A percentile compares a stretch with the other conserved stretches of the same genome.
phyloP scores from a whole-genome alignment of 2,797 vertebrate species.

The Scomberomorus guttatus region DNA sequence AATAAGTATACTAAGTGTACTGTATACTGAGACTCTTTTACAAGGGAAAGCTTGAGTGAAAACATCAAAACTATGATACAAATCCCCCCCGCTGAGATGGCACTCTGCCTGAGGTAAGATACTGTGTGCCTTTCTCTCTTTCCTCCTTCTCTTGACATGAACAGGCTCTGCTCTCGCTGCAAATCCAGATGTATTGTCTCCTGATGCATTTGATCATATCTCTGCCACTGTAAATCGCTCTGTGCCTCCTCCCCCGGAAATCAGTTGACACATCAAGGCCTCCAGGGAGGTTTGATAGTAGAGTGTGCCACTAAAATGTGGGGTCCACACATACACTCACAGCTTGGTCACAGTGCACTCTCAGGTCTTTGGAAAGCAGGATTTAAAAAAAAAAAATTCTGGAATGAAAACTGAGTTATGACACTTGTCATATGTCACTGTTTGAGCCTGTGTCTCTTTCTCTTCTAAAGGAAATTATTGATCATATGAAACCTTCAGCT shows the following conservation, averaged over 20 bases:
- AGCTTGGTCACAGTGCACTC: background rate
- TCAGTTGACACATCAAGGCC: constrained; percentile 62
- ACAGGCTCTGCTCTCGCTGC: constrained; percentile 44
- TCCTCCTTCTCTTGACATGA: constrained; percentile 41
- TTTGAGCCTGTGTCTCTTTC: too few relatives aligned
- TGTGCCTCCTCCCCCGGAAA: constrained; percentile 40
- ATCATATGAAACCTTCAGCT: too few relatives aligned
- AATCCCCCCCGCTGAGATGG: constrained; percentile 58
- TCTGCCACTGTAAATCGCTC: constrained; percentile 53
- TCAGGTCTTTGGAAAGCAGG: background rate
- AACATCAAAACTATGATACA: constrained; percentile 47
- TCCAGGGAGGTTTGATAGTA: constrained; percentile 30
- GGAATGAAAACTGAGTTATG: constrained; percentile 16
- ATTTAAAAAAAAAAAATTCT: background rate
- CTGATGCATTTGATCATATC: constrained; percentile 68
- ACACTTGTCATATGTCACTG: background rate
- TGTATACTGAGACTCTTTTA: constrained; percentile 12
- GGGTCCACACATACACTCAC: background rate
- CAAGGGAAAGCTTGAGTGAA: constrained; percentile 17
- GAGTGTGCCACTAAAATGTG: constrained; percentile 12
- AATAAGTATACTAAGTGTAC: constrained; percentile 11
- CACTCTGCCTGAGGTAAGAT: constrained; percentile 61
- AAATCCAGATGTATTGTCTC: constrained; percentile 61
- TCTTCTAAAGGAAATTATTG: too few relatives aligned
- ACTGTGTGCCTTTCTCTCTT: constrained; percentile 36